Base-by-base conservation (phyloP, 2,113 vertebrate species). In the Takifugu bimaculatus region DNA sequence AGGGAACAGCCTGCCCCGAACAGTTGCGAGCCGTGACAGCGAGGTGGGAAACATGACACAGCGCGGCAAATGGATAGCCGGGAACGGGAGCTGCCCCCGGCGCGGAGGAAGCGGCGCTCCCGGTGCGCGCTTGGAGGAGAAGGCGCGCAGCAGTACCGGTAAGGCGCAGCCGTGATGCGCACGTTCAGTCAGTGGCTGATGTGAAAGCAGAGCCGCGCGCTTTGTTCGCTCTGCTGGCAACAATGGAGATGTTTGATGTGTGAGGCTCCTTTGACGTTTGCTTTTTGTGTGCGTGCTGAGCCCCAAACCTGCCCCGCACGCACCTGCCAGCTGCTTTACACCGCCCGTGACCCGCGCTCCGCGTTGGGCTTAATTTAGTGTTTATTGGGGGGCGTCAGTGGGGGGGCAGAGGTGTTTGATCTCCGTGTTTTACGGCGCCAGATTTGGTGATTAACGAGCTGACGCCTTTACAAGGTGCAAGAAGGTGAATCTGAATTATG, bases 151-250 rank as follows among this genome's bases (percentile, higher is more conserved):
- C 57, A 56, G 65, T 48, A 53, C 71, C 1, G 87, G 89, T 89
- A 83, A 83, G 69, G 49, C 59, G 35, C 50, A 39, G 35, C 3
- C 35, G 11, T 9, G 32, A 7, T 7, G 35, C 35, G 35, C 35
- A 11, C 35, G 4, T 39, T 11, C 43, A 3, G 54, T 72, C 57
- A 56, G 26, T 11, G 2, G 60, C 32, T 42, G 65, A 12, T 39
- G 48, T 65, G 58, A 63, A 60, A 57, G 56, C 66, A 51, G 43
- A n/a, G 3, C 53, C 27, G 58, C 5, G 6, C 65, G 70, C 50
- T 74, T 77, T 87, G 80, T 86, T 81, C 83, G 80, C 79, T 80
- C 54, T 65, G 77, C 57, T 70, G 74, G 83, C 83, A 83, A 59
- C 54, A 69, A 63, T 26, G 53, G 13, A 60, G 51, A 54, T 68